phyloP scores from a whole-genome alignment of 2,797 vertebrate species.

The Sebastes steindachneri region DNA sequence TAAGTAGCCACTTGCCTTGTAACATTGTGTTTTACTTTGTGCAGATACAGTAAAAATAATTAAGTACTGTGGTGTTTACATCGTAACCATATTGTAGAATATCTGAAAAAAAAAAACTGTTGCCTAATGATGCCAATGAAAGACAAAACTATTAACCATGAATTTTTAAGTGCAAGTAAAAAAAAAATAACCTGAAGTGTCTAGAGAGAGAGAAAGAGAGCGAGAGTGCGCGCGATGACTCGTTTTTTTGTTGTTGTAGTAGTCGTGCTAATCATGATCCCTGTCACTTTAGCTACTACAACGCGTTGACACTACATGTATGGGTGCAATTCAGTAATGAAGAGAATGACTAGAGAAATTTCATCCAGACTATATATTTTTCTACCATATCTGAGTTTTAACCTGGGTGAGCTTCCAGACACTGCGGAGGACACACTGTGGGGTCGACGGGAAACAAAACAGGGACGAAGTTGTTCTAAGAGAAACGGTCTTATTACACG shows the following conservation, averaged over 20 bases:
- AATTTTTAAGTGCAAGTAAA: conserved; percentile 76
- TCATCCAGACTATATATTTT: conserved; percentile 88
- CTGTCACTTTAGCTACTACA: conserved; percentile 71
- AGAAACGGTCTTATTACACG: conserved; percentile 6
- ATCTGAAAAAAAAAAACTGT: conserved; percentile 69
- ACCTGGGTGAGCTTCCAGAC: conserved; percentile 74
- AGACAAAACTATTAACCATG: conserved; percentile 77
- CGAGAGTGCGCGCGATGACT: conserved; percentile 44
- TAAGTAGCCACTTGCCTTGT: conserved; percentile 86
- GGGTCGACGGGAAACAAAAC: neutral
- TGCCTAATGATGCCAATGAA: conserved; percentile 86
- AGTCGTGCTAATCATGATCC: conserved; percentile 73
- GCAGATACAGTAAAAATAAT: conserved; percentile 78
- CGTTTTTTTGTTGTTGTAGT: conserved; percentile 54
- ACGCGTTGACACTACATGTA: conserved; percentile 73
- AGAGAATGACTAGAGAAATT: conserved; percentile 81
- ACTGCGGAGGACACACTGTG: conserved; percentile 39
- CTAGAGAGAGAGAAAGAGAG: conserved; percentile 64
- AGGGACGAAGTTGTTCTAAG: neutral
- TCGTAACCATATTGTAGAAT: conserved; percentile 83
- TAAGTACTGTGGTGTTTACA: conserved; percentile 87
- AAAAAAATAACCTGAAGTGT: conserved; percentile 76
- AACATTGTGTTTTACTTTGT: conserved; percentile 85
- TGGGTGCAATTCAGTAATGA: conserved; percentile 81
- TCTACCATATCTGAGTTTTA: conserved; percentile 87